A percentile compares a stretch with the other conserved stretches of the same genome.
Evolutionary conservation across 2,797 vertebrate genomes (phyloP).

Genomic region (Sphenodon punctatus): DNA sequence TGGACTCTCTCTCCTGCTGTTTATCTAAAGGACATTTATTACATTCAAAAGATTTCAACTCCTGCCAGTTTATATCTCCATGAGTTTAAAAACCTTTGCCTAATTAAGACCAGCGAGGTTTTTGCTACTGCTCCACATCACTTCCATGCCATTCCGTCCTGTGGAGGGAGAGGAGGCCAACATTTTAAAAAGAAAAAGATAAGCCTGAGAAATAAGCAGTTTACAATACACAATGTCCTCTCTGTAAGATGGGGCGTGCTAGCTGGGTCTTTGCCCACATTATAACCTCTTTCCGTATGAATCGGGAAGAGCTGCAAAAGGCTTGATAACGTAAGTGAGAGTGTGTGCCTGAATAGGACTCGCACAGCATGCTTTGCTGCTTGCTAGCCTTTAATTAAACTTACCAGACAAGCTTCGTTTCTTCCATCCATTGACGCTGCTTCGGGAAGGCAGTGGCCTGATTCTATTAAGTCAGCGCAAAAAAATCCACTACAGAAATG

Average conservation of each 20-base stretch:
- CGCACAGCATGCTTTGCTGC: neutral
- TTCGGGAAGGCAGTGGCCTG: conserved; percentile 15
- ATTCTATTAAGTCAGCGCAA: neutral
- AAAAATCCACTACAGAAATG: conserved; percentile 4
- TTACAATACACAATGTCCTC: neutral
- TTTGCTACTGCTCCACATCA: neutral
- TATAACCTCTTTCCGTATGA: neutral
- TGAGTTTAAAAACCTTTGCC: conserved; percentile 46
- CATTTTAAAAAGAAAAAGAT: neutral
- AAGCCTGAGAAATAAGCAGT: accelerated
- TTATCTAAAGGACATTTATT: conserved; percentile 46
- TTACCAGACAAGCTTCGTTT: conserved; percentile 20
- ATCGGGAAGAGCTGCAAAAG: neutral
- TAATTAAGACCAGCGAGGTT: conserved; percentile 53
- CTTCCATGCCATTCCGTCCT: conserved; percentile 8
- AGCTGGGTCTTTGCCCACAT: neutral
- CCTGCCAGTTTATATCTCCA: conserved; percentile 27
- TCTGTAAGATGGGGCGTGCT: neutral
- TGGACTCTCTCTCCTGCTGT: conserved; percentile 30
- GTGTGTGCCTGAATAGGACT: neutral
- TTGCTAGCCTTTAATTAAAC: neutral
- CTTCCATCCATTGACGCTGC: neutral
- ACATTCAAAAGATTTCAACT: conserved; percentile 40
- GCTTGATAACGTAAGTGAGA: neutral
- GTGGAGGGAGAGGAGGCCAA: neutral